Conservation (phyloP, 2,797 vertebrate genomes). For the Danio albolineatus region DNA sequence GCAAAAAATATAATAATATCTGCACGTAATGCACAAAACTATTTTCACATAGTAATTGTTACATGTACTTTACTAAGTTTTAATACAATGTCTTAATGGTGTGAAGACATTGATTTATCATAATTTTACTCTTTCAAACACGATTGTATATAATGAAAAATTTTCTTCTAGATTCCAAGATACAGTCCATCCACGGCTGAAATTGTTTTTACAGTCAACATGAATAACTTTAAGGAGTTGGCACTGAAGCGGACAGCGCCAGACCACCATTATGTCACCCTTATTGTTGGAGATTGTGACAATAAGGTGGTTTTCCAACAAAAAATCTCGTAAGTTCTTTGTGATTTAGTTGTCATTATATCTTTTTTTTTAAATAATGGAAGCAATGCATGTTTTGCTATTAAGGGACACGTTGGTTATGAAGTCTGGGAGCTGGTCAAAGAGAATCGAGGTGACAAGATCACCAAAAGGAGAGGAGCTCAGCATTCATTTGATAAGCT, state of each 20-base stretch:
- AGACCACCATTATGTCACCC: conserved; percentile 84
- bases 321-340: conserved; percentile 87
- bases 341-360: neutral
- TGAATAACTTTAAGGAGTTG: conserved; percentile 89
- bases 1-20: neutral
- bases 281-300: conserved; percentile 91
- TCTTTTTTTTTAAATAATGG: neutral
- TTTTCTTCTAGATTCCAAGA: conserved; percentile 83
- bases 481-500: conserved; percentile 92
- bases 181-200: conserved; percentile 84
- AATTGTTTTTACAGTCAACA: conserved; percentile 85
- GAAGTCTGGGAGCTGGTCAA: conserved; percentile 88
- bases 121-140: neutral
- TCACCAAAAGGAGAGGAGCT: conserved; percentile 85
- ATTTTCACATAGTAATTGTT: neutral
- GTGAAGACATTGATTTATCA: neutral
- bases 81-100: neutral
- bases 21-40: neutral
- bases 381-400: conserved; percentile 38
- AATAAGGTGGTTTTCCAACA: conserved; percentile 90
- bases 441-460: conserved; percentile 89
- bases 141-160: neutral
- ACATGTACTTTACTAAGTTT: neutral
- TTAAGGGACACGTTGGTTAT: conserved; percentile 88
- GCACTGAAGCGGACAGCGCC: conserved; percentile 87